These are phyloP conservation scores for Acanthaster planci DNA, from an alignment of 35 echinoderm and acorn worm species.

Conservation along the genomic window DNA sequence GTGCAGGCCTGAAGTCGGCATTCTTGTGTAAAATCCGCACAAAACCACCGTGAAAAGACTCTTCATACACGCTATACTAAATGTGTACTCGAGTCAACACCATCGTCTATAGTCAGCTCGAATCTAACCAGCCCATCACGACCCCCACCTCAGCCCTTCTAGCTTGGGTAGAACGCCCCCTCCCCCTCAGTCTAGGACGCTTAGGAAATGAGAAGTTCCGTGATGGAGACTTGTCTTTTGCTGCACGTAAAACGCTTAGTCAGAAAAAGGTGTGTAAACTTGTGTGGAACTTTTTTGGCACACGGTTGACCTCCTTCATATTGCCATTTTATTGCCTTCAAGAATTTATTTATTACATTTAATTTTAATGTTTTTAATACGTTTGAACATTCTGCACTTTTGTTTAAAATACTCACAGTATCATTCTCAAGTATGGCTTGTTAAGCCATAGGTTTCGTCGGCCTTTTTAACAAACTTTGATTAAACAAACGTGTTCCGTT, in stretches of 20 bases:
- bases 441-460: too few relatives aligned
- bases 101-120: not conserved
- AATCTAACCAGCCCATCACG: not conserved
- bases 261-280: not conserved
- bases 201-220: conserved; percentile 1
- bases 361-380: not conserved
- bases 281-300: not conserved
- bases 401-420: too few relatives aligned
- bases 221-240: not conserved
- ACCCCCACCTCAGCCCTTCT: not conserved
- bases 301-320: not conserved
- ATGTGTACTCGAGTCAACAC: too few relatives aligned
- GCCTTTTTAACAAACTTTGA: too few relatives aligned
- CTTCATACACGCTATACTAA: too few relatives aligned
- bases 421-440: too few relatives aligned
- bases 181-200: not conserved
- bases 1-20: too few relatives aligned
- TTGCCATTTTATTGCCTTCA: conserved; percentile 2
- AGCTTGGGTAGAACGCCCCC: not conserved
- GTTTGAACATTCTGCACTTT: not conserved
- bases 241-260: not conserved
- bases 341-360: not conserved
- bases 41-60: too few relatives aligned
- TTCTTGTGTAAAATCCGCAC: too few relatives aligned
- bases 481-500: too few relatives aligned